Conservation (phyloP, 2,113 vertebrate genomes). For the Empidonax traillii region DNA sequence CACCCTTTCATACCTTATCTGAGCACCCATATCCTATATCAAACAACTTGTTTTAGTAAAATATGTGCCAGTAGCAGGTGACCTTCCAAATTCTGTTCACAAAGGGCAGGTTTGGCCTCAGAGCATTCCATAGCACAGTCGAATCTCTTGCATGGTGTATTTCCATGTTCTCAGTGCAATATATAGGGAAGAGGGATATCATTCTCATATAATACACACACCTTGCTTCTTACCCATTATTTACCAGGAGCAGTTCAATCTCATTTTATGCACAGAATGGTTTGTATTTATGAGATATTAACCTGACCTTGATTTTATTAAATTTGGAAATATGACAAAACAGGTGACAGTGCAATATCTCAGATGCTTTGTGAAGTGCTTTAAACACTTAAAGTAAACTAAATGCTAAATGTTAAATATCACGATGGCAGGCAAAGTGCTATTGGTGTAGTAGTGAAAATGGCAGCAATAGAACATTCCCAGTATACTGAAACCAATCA, state of each 20-base stretch:
- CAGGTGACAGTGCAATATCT: background rate
- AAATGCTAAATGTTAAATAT: background rate
- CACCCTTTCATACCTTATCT: background rate
- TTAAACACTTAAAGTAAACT: background rate
- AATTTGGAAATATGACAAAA: background rate
- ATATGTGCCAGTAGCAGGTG: background rate
- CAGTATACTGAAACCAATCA: background rate
- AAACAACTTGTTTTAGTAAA: background rate
- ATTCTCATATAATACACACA: background rate
- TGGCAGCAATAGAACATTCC: background rate
- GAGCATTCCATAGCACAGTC: background rate
- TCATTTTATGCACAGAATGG: rapidly evolving
- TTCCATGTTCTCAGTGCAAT: background rate
- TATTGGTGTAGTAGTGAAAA: background rate
- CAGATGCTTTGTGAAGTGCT: background rate
- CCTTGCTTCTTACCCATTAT: background rate
- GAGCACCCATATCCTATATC: background rate
- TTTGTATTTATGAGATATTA: background rate
- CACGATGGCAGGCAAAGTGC: background rate
- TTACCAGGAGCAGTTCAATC: background rate
- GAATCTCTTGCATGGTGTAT: background rate
- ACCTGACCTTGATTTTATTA: background rate
- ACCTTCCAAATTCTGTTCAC: background rate
- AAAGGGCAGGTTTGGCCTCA: background rate
- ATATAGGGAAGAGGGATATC: background rate